These are phyloP conservation scores for Brachystomella parvula DNA, from an alignment of 1,140 invertebrate genomes.

Conservation along the genomic window DNA sequence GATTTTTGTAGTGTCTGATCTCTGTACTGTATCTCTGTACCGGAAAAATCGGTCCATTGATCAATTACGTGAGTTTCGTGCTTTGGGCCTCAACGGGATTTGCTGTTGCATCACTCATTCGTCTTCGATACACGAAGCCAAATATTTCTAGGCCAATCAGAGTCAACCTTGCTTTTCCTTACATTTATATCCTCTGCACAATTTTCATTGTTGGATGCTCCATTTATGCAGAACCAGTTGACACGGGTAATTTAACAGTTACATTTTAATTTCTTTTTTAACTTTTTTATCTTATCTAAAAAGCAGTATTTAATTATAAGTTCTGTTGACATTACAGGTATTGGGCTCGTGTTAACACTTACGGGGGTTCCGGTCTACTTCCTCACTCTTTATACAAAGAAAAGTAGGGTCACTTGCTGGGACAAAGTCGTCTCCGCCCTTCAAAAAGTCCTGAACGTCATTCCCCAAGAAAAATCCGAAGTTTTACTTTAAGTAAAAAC, in stretches of 20 bases:
- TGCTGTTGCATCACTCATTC: conserved; percentile 68
- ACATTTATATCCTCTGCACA: conserved; percentile 49
- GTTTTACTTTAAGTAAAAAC: conserved; percentile 23
- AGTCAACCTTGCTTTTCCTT: conserved; percentile 55
- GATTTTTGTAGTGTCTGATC: conserved; percentile 61
- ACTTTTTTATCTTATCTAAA: not conserved
- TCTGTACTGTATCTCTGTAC: conserved; percentile 63
- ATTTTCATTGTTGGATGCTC: conserved; percentile 50
- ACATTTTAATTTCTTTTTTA: not conserved
- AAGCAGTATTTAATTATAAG: not conserved
- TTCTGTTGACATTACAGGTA: conserved; percentile 42
- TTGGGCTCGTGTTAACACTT: conserved; percentile 44
- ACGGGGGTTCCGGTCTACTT: conserved; percentile 51
- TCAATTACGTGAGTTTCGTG: conserved; percentile 71
- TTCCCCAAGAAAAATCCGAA: conserved; percentile 36
- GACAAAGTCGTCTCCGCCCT: not conserved
- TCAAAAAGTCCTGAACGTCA: conserved; percentile 34
- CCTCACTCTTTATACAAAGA: conserved; percentile 40
- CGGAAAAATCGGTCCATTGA: conserved; percentile 61
- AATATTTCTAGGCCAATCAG: conserved; percentile 69
- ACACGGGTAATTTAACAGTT: conserved; percentile 39
- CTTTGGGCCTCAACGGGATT: conserved; percentile 66
- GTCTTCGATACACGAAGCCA: conserved; percentile 62
- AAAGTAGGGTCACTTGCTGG: not conserved
- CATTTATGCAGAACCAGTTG: conserved; percentile 43